Percentiles rank a stretch among this genome's conserved stretches.
These are phyloP conservation scores for Willowsia nigromaculata DNA, from an alignment of 2,888 invertebrate species.

Conservation along the genomic window DNA sequence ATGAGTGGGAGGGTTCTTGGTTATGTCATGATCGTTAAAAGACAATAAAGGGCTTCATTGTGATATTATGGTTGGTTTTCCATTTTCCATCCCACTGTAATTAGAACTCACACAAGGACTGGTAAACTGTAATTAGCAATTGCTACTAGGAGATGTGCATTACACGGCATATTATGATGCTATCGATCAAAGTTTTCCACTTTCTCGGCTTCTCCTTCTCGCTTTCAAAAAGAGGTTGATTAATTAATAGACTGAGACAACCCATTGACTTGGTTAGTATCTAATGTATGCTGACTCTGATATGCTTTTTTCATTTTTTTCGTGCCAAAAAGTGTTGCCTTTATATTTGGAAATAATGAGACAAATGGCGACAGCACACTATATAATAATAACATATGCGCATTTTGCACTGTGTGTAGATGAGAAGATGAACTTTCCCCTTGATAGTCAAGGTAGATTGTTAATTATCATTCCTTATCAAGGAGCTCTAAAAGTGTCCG, in stretches of 20 bases:
- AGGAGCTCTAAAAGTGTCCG: background rate
- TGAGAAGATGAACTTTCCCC: too few species aligned
- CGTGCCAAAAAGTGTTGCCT: too few species aligned
- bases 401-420: too few species aligned
- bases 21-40: conserved; percentile 45
- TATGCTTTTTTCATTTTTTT: too few species aligned
- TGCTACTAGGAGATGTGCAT: background rate
- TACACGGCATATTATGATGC: background rate
- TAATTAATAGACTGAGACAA: conserved; percentile 62
- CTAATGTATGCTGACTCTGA: too few species aligned
- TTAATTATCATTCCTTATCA: conserved; percentile 10
- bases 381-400: too few species aligned
- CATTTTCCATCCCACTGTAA: conserved; percentile 14
- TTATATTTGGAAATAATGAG: too few species aligned
- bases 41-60: conserved; percentile 35
- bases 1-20: background rate
- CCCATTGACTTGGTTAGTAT: conserved; percentile 24
- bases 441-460: background rate
- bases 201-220: background rate
- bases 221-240: conserved; percentile 14
- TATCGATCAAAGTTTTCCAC: conserved; percentile 49
- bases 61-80: background rate
- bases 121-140: conserved; percentile 37
- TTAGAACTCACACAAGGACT: conserved; percentile 17
- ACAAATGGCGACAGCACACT: too few species aligned